Base-by-base conservation (phyloP, 2,888 invertebrate genomes). In the Neocrepidodera transversa region DNA sequence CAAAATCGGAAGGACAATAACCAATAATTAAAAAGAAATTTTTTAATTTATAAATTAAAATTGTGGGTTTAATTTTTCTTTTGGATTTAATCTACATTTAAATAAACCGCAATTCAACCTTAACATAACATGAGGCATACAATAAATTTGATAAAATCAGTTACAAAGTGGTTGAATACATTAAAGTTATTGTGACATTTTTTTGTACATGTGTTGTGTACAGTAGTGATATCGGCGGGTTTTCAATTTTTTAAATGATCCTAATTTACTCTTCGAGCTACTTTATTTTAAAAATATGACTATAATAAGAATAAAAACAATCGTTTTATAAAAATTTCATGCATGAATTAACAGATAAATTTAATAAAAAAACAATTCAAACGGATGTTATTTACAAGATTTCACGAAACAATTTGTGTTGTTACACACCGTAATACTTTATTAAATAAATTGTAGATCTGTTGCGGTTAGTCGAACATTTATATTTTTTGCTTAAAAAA, bases 341-440 rank as follows among this genome's bases (percentile, higher is more conserved):
- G 53, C 53, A 53, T 53, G 53, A 53, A 16, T 5, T 53, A 43
- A 20, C 43, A 53, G 43, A 14, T 53, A 53, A 53, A 53, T 53
- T 43, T 17, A 43, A 40, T 43, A 53, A 53, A 32, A 53, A 50
- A 38, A 35, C n/a, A n/a, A n/a, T 50, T 26, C 26, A 38, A 50
- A 50, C 50, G 50, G 50, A 50, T 50, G 50, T 38, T 50, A 23
- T 50, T 50, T 43, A 53, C 53, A 43, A 53, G 53, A 28, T 43
- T 48, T 35, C 43, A 43, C 40, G 35, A 43, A 40, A 30, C 43
- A 20, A 43, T 35, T 30, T 13, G 11, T 38, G 10, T 26, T 51
- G 50, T 38, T 52, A 42, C 28, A 32, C n/a, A 43, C 35, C 42
- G 30, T 52, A 32, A 32, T 32, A 32, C 17, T 43, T 53, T 43